These are phyloP conservation scores for Lonchura striata DNA, from an alignment of 2,113 vertebrate species.

Conservation along the genomic window DNA sequence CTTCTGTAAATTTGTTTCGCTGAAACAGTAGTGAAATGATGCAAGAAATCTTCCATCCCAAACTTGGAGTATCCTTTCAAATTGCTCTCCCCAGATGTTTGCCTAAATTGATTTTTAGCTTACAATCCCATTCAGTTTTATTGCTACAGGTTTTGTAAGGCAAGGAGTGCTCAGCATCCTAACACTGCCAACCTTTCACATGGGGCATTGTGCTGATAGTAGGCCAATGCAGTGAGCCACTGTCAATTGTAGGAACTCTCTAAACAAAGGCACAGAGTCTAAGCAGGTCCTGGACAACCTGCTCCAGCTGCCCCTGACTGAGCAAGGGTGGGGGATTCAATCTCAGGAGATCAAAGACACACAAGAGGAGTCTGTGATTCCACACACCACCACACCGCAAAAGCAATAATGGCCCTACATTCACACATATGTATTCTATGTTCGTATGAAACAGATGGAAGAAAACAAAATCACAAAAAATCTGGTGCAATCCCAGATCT, in stretches of 20 bases:
- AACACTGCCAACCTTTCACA: not conserved
- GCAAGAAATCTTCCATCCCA: no score
- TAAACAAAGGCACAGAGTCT: not conserved
- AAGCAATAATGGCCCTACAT: not conserved
- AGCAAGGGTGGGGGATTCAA: not conserved
- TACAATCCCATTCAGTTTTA: not conserved
- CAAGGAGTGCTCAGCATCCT: not conserved
- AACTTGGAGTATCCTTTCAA: no score
- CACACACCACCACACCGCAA: not conserved
- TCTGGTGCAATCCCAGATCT: not conserved
- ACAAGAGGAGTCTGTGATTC: not conserved
- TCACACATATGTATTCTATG: not conserved
- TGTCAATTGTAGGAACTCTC: not conserved
- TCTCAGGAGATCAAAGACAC: not conserved
- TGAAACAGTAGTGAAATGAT: no score
- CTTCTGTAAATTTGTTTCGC: no score
- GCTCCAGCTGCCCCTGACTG: not conserved
- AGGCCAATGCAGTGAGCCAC: not conserved
- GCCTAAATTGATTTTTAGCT: not conserved
- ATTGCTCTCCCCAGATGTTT: no score
- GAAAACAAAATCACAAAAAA: fast-evolving
- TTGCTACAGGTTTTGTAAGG: not conserved
- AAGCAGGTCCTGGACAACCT: not conserved
- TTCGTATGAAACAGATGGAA: not conserved
- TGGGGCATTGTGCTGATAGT: fast-evolving